A percentile compares a stretch with the other conserved stretches of the same genome.
Evolutionary conservation across 2,113 vertebrate genomes (phyloP).

Genomic region (Caranx ignobilis): DNA sequence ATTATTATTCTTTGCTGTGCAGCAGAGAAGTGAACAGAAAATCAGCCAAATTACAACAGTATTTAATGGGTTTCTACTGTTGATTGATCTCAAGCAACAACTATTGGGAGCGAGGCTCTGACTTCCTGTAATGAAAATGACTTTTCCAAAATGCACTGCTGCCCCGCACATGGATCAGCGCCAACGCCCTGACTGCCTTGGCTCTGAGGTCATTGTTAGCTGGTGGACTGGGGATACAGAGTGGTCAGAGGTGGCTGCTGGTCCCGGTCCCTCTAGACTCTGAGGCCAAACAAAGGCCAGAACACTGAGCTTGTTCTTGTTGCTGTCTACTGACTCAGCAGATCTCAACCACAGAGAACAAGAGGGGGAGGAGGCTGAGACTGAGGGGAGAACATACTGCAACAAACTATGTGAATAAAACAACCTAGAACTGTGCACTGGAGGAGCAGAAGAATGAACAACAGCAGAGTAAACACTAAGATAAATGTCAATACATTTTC

Average conservation of each 20-base stretch:
- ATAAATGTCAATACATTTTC: not conserved
- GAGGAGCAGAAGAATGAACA: not conserved
- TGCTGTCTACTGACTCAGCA: constrained; percentile 39
- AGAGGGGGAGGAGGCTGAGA: not conserved
- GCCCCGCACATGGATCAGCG: constrained; percentile 6
- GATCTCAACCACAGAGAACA: constrained; percentile 23
- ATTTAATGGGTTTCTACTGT: not conserved
- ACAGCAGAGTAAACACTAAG: not conserved
- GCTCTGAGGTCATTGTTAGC: constrained; percentile 38
- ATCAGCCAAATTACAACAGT: not conserved
- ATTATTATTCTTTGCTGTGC: not conserved
- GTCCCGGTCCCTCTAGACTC: constrained; percentile 27
- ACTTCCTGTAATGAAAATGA: not conserved
- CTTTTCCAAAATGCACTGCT: not conserved
- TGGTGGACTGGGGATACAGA: not conserved
- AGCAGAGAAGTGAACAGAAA: not conserved
- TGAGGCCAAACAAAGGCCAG: constrained; percentile 41
- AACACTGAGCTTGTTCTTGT: constrained; percentile 40
- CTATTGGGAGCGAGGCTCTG: no score
- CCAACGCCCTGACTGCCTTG: not conserved
- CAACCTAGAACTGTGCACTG: not conserved
- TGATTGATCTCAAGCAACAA: not conserved
- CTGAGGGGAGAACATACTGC: not conserved
- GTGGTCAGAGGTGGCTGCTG: constrained; percentile 54
- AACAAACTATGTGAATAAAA: not conserved